phyloP scores from a whole-genome alignment of 2,888 invertebrate species.

The Noctuana brunneofusca region DNA sequence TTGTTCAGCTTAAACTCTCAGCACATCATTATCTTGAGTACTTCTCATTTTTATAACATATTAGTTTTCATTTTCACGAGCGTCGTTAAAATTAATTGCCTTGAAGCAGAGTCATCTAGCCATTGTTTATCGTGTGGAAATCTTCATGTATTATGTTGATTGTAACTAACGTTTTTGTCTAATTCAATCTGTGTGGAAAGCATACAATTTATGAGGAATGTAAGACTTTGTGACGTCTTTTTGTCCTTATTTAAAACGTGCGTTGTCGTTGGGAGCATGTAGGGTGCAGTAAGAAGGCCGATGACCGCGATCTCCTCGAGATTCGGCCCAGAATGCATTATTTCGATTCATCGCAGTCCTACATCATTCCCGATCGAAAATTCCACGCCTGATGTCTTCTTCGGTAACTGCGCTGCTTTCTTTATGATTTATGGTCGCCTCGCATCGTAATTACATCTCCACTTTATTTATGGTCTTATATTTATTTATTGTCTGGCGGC shows the following conservation, averaged over 20 bases:
- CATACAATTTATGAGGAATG: slow-evolving; percentile 15
- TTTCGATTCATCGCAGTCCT: slow-evolving; percentile 66
- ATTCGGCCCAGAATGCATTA: slow-evolving; percentile 76
- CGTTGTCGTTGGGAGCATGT: slow-evolving; percentile 45
- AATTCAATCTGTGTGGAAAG: slow-evolving; percentile 10
- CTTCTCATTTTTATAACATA: slow-evolving; percentile 22
- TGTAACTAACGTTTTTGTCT: slow-evolving; percentile 22
- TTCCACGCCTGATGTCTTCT: slow-evolving; percentile 75
- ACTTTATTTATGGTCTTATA: slow-evolving; percentile 31
- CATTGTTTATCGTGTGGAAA: slow-evolving; percentile 28
- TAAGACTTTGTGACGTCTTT: slow-evolving; percentile 33
- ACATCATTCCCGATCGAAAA: slow-evolving; percentile 72
- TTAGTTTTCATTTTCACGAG: slow-evolving; percentile 25
- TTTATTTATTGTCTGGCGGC: slow-evolving; percentile 31
- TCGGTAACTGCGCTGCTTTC: slow-evolving; percentile 67
- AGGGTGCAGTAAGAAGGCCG: slow-evolving; percentile 63
- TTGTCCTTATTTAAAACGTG: slow-evolving; percentile 57
- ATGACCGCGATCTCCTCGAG: slow-evolving; percentile 64
- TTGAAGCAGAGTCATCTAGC: slow-evolving; percentile 12
- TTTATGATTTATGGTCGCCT: slow-evolving; percentile 70
- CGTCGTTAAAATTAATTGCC: slow-evolving; percentile 27
- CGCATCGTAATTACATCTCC: slow-evolving; percentile 54
- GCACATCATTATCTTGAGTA: slow-evolving; percentile 26
- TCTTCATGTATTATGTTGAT: slow-evolving; percentile 9
- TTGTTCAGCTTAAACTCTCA: slow-evolving; percentile 32